Conservation (phyloP, 2,888 invertebrate genomes). For the Caenorhabditis auriculariae region DNA sequence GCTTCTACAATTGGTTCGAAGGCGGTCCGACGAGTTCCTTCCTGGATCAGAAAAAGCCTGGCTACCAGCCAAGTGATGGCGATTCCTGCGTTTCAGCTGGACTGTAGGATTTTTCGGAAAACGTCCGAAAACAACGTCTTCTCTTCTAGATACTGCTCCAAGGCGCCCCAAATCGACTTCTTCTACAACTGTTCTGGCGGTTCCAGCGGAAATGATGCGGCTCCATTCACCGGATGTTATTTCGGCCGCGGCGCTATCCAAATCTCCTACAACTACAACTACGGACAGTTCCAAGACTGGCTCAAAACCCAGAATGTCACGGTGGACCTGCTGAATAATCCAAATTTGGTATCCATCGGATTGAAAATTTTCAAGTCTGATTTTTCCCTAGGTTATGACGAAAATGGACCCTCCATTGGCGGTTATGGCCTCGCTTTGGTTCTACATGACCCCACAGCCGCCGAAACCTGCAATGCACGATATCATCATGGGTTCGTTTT, state of each 20-base stretch:
- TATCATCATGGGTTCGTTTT: conserved; percentile 54
- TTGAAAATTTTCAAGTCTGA: neutral
- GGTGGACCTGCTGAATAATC: conserved; percentile 43
- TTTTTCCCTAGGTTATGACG: conserved; percentile 27
- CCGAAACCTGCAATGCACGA: conserved; percentile 64
- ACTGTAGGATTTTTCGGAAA: conserved; percentile 7
- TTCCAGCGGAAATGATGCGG: conserved; percentile 9
- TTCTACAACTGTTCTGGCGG: conserved; percentile 44
- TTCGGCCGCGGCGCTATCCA: conserved; percentile 58
- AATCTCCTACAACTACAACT: conserved; percentile 58
- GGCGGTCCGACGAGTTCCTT: conserved; percentile 51
- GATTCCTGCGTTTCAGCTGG: conserved; percentile 36
- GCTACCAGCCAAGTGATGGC: conserved; percentile 48
- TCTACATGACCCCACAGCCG: conserved; percentile 63
- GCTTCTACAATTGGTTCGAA: conserved; percentile 61
- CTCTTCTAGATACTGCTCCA: conserved; percentile 40
- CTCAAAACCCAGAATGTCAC: conserved; percentile 29
- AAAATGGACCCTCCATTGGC: conserved; percentile 56
- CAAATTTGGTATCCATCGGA: conserved; percentile 37
- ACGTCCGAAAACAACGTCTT: neutral
- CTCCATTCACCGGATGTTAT: conserved; percentile 45
- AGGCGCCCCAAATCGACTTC: conserved; percentile 41
- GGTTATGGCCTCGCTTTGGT: conserved; percentile 55
- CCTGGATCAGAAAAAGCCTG: conserved; percentile 39
- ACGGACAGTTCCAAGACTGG: conserved; percentile 55